Evolutionary conservation across 2,113 vertebrate species (phyloP).

Genomic region (Chamaea fasciata): DNA sequence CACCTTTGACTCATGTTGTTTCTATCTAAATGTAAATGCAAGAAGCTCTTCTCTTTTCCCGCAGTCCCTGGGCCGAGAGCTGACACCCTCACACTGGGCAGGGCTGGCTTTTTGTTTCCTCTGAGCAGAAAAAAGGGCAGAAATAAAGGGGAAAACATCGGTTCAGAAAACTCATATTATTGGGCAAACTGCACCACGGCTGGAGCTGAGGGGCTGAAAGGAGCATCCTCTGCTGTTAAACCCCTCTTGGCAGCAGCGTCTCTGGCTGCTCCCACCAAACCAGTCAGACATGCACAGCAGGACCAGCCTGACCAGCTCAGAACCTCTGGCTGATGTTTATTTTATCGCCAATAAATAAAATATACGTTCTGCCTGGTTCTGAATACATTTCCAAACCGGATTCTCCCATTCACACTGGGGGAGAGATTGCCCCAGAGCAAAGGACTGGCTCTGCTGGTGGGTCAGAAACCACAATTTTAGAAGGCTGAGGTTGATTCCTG

Average conservation of each 20-base stretch:
- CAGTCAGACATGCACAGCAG: background rate
- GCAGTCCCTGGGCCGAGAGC: background rate
- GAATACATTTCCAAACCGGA: background rate
- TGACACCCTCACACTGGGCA: background rate
- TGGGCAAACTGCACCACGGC: background rate
- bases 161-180: background rate
- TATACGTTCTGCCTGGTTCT: background rate
- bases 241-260: background rate
- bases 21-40: conserved; percentile 58
- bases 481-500: background rate
- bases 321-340: background rate
- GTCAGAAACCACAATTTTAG: background rate
- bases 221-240: background rate
- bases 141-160: background rate
- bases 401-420: background rate
- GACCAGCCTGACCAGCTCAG: background rate
- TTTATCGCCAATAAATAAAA: background rate
- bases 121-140: background rate
- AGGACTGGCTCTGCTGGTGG: background rate
- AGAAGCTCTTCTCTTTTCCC: background rate
- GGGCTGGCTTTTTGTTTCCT: background rate
- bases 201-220: background rate
- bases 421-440: background rate
- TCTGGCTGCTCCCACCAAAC: background rate
- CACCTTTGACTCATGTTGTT: background rate